Conservation (phyloP, 1,140 invertebrate genomes). For the Drosophila tsacasi region DNA sequence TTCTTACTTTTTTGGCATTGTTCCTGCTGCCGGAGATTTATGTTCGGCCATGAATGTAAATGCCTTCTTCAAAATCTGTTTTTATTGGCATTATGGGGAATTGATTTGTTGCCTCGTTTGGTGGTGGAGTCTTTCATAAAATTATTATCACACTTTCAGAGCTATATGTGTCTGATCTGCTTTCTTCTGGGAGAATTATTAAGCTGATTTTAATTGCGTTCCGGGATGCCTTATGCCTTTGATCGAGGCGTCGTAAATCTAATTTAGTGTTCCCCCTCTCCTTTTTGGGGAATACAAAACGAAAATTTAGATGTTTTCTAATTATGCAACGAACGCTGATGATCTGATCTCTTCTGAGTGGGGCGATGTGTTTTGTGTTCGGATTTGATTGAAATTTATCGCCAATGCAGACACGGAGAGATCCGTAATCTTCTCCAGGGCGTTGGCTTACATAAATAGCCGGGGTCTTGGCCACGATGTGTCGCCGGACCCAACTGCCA, state of each 20-base stretch:
- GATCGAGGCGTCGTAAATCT: slow-evolving; percentile 74
- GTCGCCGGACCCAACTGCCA: slow-evolving; percentile 42
- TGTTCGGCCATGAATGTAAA: slow-evolving; percentile 79
- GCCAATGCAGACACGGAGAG: slow-evolving; percentile 56
- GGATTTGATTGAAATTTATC: slow-evolving; percentile 79
- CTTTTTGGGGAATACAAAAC: slow-evolving; percentile 26
- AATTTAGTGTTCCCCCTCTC: slow-evolving; percentile 58
- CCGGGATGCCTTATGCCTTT: slow-evolving; percentile 49
- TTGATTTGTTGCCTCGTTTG: slow-evolving; percentile 71
- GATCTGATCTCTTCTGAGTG: slow-evolving; percentile 33
- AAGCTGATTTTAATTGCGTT: slow-evolving; percentile 84
- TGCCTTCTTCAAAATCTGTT: slow-evolving; percentile 77
- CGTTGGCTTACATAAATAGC: slow-evolving; percentile 50
- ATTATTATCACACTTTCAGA: slow-evolving; percentile 84
- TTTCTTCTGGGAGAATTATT: slow-evolving; percentile 63
- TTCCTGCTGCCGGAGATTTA: slow-evolving; percentile 60
- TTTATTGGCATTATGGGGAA: slow-evolving; percentile 74
- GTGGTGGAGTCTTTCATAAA: slow-evolving; percentile 69
- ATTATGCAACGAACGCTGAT: slow-evolving; percentile 63
- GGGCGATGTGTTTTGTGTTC: slow-evolving; percentile 52
- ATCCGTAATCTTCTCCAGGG: slow-evolving; percentile 63
- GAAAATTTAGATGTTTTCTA: slow-evolving; percentile 61
- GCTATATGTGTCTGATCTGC: slow-evolving; percentile 21
- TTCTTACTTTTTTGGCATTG: slow-evolving; percentile 49
- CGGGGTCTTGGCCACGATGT: slow-evolving; percentile 27